These are phyloP conservation scores for Rhineura floridana DNA, from an alignment of 2,113 vertebrate species.

Conservation along the genomic window DNA sequence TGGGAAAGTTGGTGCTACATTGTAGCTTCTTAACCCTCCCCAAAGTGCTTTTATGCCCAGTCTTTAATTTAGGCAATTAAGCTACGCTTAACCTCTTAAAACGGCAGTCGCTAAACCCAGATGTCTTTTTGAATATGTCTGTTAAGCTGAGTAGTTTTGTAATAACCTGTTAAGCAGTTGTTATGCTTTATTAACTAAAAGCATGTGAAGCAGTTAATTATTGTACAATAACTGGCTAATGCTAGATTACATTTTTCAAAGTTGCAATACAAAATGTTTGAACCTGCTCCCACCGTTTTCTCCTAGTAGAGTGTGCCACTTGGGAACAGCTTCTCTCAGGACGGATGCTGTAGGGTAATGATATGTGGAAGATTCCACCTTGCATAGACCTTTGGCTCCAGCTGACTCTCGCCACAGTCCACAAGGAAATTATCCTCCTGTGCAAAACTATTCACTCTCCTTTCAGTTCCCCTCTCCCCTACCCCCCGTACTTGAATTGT, in stretches of 20 bases:
- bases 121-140: background rate
- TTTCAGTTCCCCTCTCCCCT: background rate
- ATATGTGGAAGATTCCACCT: background rate
- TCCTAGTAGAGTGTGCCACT: background rate
- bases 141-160: background rate
- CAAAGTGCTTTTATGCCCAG: constrained; percentile 5
- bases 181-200: background rate
- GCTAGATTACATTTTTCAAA: background rate
- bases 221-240: background rate
- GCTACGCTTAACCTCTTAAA: background rate
- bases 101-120: background rate
- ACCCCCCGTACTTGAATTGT: background rate
- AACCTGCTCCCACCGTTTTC: background rate
- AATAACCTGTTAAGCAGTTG: background rate
- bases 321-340: background rate
- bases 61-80: constrained; percentile 23
- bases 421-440: background rate
- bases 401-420: background rate
- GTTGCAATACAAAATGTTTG: background rate
- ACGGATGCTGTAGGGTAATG: background rate
- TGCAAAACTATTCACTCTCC: no score
- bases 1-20: background rate
- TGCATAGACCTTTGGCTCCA: background rate
- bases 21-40: background rate
- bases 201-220: no score